Evolutionary conservation across 2,888 invertebrate genomes (phyloP).

Genomic region (Coleophora deauratella): DNA sequence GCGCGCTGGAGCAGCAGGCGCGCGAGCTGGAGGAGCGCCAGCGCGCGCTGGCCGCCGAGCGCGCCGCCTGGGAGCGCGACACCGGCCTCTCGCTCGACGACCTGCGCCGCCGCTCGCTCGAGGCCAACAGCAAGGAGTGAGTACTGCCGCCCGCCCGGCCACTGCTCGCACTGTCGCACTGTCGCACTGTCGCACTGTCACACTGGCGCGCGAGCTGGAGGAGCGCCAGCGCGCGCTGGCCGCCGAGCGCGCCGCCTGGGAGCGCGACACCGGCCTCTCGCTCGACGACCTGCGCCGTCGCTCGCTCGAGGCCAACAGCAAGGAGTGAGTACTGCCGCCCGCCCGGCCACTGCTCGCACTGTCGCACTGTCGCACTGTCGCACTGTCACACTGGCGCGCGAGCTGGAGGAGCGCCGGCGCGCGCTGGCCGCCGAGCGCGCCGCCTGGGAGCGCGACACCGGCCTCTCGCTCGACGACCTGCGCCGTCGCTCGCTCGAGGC

Average conservation of each 20-base stretch:
- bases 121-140: slow-evolving; percentile 92
- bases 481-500: slow-evolving; percentile 91
- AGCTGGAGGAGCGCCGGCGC: slow-evolving; percentile 90
- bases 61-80: slow-evolving; percentile 90
- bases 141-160: slow-evolving; percentile 40
- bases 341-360: too few relatives aligned
- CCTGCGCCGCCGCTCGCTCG: slow-evolving; percentile 88
- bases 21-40: slow-evolving; percentile 93
- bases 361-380: too few relatives aligned
- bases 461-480: slow-evolving; percentile 91
- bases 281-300: slow-evolving; percentile 91
- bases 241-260: slow-evolving; percentile 91
- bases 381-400: slow-evolving; percentile 93
- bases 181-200: slow-evolving; percentile 86
- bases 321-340: slow-evolving; percentile 77
- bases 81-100: slow-evolving; percentile 93
- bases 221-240: slow-evolving; percentile 90
- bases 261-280: slow-evolving; percentile 90
- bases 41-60: slow-evolving; percentile 88
- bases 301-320: slow-evolving; percentile 91
- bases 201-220: slow-evolving; percentile 94
- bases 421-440: slow-evolving; percentile 89
- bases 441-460: slow-evolving; percentile 92
- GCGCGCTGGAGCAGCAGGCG: slow-evolving; percentile 89
- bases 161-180: too few relatives aligned